These are phyloP conservation scores for Pollenia angustigena DNA, from an alignment of 2,888 invertebrate genomes.

Conservation along the genomic window DNA sequence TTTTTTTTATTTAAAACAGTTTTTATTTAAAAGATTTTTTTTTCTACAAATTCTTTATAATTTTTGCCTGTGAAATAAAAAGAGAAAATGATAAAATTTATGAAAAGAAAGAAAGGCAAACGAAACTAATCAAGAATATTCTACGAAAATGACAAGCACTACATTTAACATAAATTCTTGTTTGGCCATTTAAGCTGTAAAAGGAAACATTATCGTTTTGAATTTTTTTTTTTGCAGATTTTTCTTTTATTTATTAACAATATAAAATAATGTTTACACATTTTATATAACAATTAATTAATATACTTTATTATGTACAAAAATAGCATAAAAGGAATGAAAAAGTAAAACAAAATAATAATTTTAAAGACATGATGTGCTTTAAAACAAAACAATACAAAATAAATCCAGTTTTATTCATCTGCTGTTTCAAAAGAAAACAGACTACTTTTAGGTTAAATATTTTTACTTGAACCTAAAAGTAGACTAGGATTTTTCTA, in stretches of 20 bases:
- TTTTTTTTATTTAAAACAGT: slow-evolving; percentile 20
- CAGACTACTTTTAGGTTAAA: slow-evolving; percentile 9
- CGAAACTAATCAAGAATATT: slow-evolving; percentile 6
- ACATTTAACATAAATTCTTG: slow-evolving; percentile 31
- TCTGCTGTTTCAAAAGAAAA: not conserved
- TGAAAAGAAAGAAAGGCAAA: slow-evolving; percentile 5
- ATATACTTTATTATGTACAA: slow-evolving; percentile 65
- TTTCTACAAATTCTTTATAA: slow-evolving; percentile 76
- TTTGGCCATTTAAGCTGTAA: slow-evolving; percentile 41
- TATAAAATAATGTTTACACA: slow-evolving; percentile 29
- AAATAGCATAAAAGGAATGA: slow-evolving; percentile 30
- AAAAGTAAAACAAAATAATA: slow-evolving; percentile 37
- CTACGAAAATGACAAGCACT: slow-evolving; percentile 14
- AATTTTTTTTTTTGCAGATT: slow-evolving; percentile 51
- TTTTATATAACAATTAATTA: slow-evolving; percentile 61
- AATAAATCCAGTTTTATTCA: not conserved
- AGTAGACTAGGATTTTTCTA: not conserved
- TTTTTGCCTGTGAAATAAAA: slow-evolving; percentile 80
- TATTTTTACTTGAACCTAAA: not conserved
- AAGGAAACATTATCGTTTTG: slow-evolving; percentile 25
- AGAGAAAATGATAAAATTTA: slow-evolving; percentile 58
- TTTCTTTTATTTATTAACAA: slow-evolving; percentile 61
- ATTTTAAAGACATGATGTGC: slow-evolving; percentile 29
- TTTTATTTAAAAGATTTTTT: not conserved
- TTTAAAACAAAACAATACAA: not conserved